These are phyloP conservation scores for Ferdinandea cuprea DNA, from an alignment of 2,888 invertebrate genomes.

Conservation along the genomic window DNA sequence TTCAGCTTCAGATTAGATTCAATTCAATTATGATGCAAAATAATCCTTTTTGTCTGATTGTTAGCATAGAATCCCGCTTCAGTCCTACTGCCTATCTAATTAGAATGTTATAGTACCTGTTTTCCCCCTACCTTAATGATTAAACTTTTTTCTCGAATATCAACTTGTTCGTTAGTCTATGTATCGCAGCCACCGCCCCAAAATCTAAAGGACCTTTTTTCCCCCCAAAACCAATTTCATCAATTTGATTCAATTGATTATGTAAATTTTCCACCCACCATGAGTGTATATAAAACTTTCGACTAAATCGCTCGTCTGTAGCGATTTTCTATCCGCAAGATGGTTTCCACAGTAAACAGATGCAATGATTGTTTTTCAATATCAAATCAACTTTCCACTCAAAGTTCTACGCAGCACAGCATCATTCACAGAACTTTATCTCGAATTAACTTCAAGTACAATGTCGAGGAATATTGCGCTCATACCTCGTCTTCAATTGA, in stretches of 20 bases:
- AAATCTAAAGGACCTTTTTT: no score
- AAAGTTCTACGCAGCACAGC: neutral
- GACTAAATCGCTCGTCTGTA: neutral
- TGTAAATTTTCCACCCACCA: constrained; percentile 19
- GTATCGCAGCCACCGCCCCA: no score
- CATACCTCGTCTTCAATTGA: neutral
- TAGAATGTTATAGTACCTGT: no score
- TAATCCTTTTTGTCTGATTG: no score
- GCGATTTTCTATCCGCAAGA: neutral
- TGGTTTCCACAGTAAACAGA: constrained; percentile 31
- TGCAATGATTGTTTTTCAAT: constrained; percentile 46
- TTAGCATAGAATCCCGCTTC: no score
- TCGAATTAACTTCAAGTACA: constrained; percentile 51
- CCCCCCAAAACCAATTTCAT: no score
- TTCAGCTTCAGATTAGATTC: no score
- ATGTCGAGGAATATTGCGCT: neutral
- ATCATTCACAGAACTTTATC: constrained; percentile 14
- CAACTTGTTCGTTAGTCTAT: no score
- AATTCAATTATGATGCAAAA: no score
- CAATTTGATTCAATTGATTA: constrained; percentile 44
- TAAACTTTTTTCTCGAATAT: no score
- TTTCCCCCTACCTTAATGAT: no score
- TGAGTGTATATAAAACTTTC: constrained; percentile 22
- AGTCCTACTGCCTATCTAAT: no score
- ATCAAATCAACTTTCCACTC: constrained; percentile 17